Base-by-base conservation (phyloP, 1,140 invertebrate genomes). In the Tetramorium parvispinum region DNA sequence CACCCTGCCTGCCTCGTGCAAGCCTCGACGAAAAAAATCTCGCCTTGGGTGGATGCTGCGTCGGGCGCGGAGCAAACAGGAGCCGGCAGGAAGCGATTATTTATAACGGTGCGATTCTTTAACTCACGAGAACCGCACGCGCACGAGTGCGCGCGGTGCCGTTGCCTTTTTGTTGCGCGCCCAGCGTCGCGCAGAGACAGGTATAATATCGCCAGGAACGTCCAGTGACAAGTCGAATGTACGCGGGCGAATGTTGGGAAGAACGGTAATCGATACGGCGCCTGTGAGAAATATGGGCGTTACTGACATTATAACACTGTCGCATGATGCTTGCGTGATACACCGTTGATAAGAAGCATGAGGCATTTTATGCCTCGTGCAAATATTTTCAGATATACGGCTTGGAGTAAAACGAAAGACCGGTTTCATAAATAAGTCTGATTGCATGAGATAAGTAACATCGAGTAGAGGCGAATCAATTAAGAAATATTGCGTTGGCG, bases 11-110 rank as follows among this genome's bases (percentile, higher is more conserved):
- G n/a, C 32, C 11, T 55, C 43, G 32, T 51, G 32, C 66, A n/a
- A 53, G 53, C 43, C 59, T 78, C 85, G 73, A 37, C 21, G 61
- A 79, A 85, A 82, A 71, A 87, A 87, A 87, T 76, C 81, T 79
- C 55, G 59, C 71, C 46, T 27, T 40, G 43, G 87, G 61, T 32
- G 32, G 76, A 63, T 46, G 37, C 61, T 70, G 68, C 6, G 13
- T 43, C 65, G 65, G 43, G 61, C 49, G 61, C 57, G 68, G 53
- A 73, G 89, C 83, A 79, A 87, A 89, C 87, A 87, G 87, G 66
- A 91, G 89, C 78, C 59, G 86, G 66, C 79, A 81, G 88, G 88
- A 90, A 85, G 76, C 87, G 86, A 91, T 90, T 89, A 89, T 90
- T 90, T 89, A 87, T 63, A 63, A 49, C 89, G 51, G 49, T 16